Evolutionary conservation across 2,113 vertebrate species (phyloP).

Genomic region (Pungitius pungitius): DNA sequence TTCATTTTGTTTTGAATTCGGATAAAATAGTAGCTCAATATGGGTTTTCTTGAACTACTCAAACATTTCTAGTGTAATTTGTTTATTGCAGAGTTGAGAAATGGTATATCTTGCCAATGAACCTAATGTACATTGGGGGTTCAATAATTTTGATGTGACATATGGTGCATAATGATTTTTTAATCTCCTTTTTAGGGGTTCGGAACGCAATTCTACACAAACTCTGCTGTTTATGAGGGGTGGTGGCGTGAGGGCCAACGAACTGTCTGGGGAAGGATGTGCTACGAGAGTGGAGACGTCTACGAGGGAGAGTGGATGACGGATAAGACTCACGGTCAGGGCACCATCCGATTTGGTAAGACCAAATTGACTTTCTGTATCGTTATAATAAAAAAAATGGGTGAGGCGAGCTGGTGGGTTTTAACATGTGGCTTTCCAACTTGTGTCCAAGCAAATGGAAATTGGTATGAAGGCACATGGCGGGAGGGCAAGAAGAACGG

Average conservation of each 20-base stretch:
- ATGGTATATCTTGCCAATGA: no score
- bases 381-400: neutral
- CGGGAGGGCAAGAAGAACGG: slow-evolving; percentile 87
- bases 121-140: no score
- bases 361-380: neutral
- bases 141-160: neutral
- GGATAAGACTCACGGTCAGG: slow-evolving; percentile 81
- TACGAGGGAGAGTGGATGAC: slow-evolving; percentile 90
- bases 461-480: slow-evolving; percentile 90
- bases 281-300: slow-evolving; percentile 80
- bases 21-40: no score
- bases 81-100: no score
- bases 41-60: no score
- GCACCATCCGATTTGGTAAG: slow-evolving; percentile 83
- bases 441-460: slow-evolving; percentile 79
- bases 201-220: slow-evolving; percentile 81
- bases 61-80: no score
- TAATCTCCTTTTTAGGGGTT: slow-evolving; percentile 79
- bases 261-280: slow-evolving; percentile 89
- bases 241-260: slow-evolving; percentile 84
- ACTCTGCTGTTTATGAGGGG: slow-evolving; percentile 84
- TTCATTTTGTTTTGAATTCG: no score
- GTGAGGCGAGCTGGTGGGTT: neutral
- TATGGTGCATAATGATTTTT: neutral
- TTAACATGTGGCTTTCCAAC: neutral